Evolutionary conservation across 2,888 invertebrate genomes (phyloP), one percentile per base, ranked within the genome.

Genomic region (Epinotia demarniana): DNA sequence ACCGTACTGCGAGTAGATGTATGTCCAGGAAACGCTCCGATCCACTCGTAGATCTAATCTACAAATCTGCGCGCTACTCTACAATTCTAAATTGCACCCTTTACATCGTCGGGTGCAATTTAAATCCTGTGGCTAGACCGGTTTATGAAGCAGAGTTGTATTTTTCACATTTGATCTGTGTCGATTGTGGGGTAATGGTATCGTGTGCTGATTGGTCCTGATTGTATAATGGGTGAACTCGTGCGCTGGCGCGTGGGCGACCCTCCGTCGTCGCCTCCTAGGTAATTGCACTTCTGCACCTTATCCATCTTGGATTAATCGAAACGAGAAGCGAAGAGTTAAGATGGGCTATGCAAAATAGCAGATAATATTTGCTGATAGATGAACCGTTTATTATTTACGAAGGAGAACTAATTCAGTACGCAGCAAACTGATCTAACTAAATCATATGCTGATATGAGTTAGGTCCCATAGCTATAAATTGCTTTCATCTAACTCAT

Each of bases 221-320:
- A 93, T 93, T 93, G 92, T 91, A 90, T 93, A 93, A 93, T 93
- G 91, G 89, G 83, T 84, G 81, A 84, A 85, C 89, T 88, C 88
- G 91, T 89, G 90, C 90, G 86, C 82, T 81, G 84, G 83, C 89
- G 92, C 91, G 93, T 93, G 92, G 93, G 92, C 87, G 92, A 86
- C 92, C 90, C 91, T 89, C 86, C 86, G 86, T 89, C 90, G 88
- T 82, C 88, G 86, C 81, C 85, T 85, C 81, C 82, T 83, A 86
- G 85, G 85, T 88, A 86, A 88, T 87, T 87, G 84, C 83, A 83
- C 82, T 80, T 86, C 87, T 80, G 82, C 79, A 82, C 78, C 80
- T 81, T 72, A 16, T 74, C 62, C 18, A 63, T 74, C 74, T 74
- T 58, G n/a, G 49, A 70, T 49, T 69, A 70, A 74, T 74, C 19